These are phyloP conservation scores for Phocoena phocoena DNA, from an alignment of 2,113 vertebrate genomes.

Conservation along the genomic window DNA sequence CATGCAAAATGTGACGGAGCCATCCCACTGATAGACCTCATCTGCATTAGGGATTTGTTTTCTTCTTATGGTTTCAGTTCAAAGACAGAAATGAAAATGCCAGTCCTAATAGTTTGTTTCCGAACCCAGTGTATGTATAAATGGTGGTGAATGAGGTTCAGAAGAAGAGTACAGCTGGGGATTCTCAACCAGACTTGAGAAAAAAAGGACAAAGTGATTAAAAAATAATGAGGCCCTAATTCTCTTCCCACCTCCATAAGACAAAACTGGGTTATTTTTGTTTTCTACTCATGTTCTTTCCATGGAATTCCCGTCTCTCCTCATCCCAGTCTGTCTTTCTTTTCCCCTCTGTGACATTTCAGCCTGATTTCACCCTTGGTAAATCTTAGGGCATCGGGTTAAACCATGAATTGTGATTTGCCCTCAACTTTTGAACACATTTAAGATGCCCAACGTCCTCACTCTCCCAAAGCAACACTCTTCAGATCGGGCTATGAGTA, in stretches of 20 bases:
- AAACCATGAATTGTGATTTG: neutral
- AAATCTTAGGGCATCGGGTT: neutral
- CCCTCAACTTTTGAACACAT: neutral
- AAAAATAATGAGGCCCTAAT: neutral
- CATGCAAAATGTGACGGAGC: neutral
- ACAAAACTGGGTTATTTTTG: neutral
- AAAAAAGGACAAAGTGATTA: neutral
- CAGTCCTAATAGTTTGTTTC: neutral
- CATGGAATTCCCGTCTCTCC: neutral
- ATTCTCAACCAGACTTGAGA: neutral
- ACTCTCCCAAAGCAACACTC: neutral
- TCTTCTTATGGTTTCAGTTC: neutral
- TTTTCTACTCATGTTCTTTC: neutral
- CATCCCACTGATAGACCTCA: too few species aligned
- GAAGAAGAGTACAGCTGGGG: neutral
- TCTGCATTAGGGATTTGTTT: neutral
- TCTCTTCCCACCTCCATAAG: rapidly evolving
- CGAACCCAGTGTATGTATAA: neutral
- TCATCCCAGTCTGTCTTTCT: neutral
- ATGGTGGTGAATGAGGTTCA: neutral
- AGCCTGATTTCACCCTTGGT: neutral
- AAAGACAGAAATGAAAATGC: neutral
- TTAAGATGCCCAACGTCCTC: too few species aligned
- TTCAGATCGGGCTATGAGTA: rapidly evolving
- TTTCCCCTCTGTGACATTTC: neutral